Base-by-base conservation (phyloP, 1,140 invertebrate species). In the Rhagoletis pomonella region DNA sequence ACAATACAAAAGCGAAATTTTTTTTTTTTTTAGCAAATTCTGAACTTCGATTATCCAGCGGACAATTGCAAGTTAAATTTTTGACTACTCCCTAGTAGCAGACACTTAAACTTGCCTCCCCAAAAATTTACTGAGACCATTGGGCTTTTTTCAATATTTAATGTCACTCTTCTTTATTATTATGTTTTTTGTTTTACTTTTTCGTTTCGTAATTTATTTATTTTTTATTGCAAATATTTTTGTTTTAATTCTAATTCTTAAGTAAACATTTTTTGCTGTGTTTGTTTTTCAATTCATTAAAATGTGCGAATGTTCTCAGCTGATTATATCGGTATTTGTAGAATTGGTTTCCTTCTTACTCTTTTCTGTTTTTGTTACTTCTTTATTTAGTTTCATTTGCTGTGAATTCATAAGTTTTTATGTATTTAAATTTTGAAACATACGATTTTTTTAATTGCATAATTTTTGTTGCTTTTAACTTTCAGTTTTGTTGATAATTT, bases 301-400 rank as follows among this genome's bases (percentile, higher is more conserved):
- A 81, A 81, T 81, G 73, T 73, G 69, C 69, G 69, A 50, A 44
- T 47, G 42, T 73, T n/a, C 44, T 73, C 69, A 44, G 69, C 5
- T 73, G 69, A n/a, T 81, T 81, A 81, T 81, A 55, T 81, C 47
- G 19, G n/a, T 81, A 29, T 81, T 81, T 81, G n/a, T n/a, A 29
- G 19, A 4, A n/a, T 67, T 67, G 4, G 5, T 67, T 67, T 81
- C 44, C 39, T 29, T 55, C 17, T 81, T 14, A 47, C 47, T 44
- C 4, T 77, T 19, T 9, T 19, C 42, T 14, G 4, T 55, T 39
- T 55, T 50, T 19, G 17, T 77, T 77, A 19, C 12, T 44, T 50
- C 42, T 12, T 50, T 73, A 73, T 44, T 55, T 77, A 17, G 47
- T 77, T 77, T 77, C 6, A 50, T 69, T 69, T 69, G 10, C 67